A percentile compares a stretch with the other conserved stretches of the same genome.
Evolutionary conservation across 2,888 invertebrate genomes (phyloP).

Genomic region (Caradrina kadenii): DNA sequence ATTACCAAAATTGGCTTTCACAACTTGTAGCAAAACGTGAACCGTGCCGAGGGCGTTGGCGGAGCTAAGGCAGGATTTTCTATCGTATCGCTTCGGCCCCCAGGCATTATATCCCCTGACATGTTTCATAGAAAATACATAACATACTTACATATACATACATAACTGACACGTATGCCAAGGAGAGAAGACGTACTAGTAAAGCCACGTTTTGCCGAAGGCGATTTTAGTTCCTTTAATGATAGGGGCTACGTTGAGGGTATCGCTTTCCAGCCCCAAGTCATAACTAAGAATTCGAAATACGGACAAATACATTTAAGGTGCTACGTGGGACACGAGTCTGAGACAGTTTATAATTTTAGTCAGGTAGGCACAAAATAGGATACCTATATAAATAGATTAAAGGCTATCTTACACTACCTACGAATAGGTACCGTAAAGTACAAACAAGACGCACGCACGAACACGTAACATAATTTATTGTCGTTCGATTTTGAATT

Average conservation of each 20-base stretch:
- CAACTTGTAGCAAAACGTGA: conserved; percentile 29
- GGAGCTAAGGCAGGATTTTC: conserved; percentile 29
- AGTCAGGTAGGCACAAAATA: too few relatives aligned
- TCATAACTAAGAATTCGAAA: conserved; percentile 25
- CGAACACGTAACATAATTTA: too few relatives aligned
- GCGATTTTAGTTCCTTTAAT: conserved; percentile 44
- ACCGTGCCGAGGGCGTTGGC: conserved; percentile 11
- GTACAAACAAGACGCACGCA: too few relatives aligned
- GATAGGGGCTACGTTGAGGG: conserved; percentile 27
- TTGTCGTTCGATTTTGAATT: too few relatives aligned
- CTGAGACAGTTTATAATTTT: neutral
- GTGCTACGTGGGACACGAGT: neutral
- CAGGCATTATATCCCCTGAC: conserved; percentile 33
- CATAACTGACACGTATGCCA: conserved; percentile 39
- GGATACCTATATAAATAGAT: too few relatives aligned
- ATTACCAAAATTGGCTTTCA: conserved; percentile 36
- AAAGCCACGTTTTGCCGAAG: conserved; percentile 39
- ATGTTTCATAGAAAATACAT: conserved; percentile 52
- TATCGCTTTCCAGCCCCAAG: conserved; percentile 29
- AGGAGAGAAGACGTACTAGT: conserved; percentile 21
- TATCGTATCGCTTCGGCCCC: conserved; percentile 26
- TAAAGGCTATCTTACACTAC: too few relatives aligned
- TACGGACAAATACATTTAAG: neutral
- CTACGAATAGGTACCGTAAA: too few relatives aligned
- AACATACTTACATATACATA: conserved; percentile 15